Evolutionary conservation across 1,140 invertebrate species (phyloP), one percentile per base, ranked within the genome.

Genomic region (Anoplophora glabripennis): DNA sequence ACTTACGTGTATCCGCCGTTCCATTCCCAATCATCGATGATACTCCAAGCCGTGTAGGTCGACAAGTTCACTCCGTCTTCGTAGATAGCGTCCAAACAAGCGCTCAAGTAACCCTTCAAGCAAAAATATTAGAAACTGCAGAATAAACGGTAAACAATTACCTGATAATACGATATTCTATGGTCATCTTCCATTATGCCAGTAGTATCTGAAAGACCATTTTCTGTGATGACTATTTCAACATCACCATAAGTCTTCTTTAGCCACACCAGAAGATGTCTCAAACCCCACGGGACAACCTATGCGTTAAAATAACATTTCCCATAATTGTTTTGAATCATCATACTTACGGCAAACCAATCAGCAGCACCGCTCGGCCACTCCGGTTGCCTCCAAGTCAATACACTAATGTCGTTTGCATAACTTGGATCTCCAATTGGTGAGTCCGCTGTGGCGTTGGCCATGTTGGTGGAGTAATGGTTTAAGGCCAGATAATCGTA

Each of bases 11-110:
- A 71, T 49, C 78, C 79, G 34, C 71, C 73, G 17, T 71, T 70
- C 83, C 83, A 85, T 68, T 86, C 84, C 64, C 84, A 83, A 65
- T 85, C 86, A 62, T 87, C 85, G 71, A 85, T 77, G 1, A 87
- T 65, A 7, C 79, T 80, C 85, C 84, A 87, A 7, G 77, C 76
- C 18, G 81, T 81, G 66, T 86, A 87, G 0, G 77, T 81, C 3
- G 68, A 70, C 0, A 76, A 58, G 36, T 76, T 75, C 1, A 73
- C 65, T 1, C 71, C 74, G 3, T 74, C 72, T 38, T 75, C 71
- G 1, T 76, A 71, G 9, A 57, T 63, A 46, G 59, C 72, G 56
- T 78, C 74, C 11, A 77, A 64, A 1, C 78, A 28, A 17, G 57
- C 56, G 11, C 59, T 66, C 14, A 71, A 54, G 68, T 91, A 89